phyloP scores from a whole-genome alignment of 92 coral and sea anemone species.

The Micromussa lordhowensis region DNA sequence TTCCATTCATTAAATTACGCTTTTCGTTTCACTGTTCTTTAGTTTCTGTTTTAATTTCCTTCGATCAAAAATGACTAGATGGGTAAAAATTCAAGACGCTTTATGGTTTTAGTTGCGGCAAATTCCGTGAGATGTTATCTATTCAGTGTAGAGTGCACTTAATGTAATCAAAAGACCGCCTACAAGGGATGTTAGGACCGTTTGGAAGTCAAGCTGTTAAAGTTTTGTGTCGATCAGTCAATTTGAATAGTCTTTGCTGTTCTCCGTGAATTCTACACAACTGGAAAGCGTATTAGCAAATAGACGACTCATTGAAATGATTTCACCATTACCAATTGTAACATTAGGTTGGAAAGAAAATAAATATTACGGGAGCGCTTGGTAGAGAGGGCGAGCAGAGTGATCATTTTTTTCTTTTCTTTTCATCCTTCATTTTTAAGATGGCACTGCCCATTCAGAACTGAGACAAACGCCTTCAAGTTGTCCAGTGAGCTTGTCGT shows the following conservation, averaged over 20 bases:
- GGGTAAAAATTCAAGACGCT: background rate
- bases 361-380: background rate
- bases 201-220: conserved; percentile 15
- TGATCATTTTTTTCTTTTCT: background rate
- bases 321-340: background rate
- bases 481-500: background rate
- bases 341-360: background rate
- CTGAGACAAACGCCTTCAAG: background rate
- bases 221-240: background rate
- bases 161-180: conserved; percentile 1
- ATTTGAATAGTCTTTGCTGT: conserved; percentile 19
- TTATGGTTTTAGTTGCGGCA: conserved; percentile 1
- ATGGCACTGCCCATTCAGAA: background rate
- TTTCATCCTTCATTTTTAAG: background rate
- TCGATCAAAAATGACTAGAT: background rate
- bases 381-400: background rate
- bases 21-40: background rate
- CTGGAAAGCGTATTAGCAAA: conserved; percentile 10
- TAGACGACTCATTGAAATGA: background rate
- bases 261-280: background rate
- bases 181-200: background rate
- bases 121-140: background rate
- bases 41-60: background rate
- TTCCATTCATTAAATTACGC: background rate
- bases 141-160: background rate